phyloP scores from a whole-genome alignment of 2,797 vertebrate genomes.

The Schizothorax lantsangensis region DNA sequence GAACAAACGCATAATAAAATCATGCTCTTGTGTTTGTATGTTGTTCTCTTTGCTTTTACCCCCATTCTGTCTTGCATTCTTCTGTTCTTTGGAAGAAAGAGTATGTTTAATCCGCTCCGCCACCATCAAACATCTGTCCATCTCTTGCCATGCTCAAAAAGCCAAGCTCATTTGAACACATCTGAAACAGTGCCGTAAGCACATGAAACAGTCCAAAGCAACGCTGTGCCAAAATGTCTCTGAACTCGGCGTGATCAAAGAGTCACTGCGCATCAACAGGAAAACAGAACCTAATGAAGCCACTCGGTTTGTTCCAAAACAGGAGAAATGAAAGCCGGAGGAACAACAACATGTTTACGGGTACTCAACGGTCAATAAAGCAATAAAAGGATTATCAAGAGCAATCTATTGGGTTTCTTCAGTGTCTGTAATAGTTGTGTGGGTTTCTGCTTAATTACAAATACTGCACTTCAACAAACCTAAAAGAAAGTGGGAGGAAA shows the following conservation, averaged over 20 bases:
- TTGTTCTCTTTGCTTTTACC: background rate
- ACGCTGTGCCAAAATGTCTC: background rate
- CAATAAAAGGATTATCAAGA: conserved; percentile 16
- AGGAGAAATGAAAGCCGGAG: background rate
- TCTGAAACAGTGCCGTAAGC: background rate
- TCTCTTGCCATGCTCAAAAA: conserved; percentile 1
- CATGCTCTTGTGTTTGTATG: background rate
- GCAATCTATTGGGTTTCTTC: conserved; percentile 7
- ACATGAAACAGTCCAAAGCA: conserved; percentile 18
- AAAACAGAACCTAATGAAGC: conserved; percentile 12
- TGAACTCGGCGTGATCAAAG: conserved; percentile 34
- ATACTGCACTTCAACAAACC: background rate
- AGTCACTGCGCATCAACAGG: background rate
- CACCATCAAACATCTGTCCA: conserved; percentile 17
- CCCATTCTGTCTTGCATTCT: background rate
- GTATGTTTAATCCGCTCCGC: background rate
- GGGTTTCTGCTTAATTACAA: conserved; percentile 4
- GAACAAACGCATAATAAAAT: background rate
- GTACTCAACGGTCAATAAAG: conserved; percentile 18
- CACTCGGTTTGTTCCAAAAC: background rate
- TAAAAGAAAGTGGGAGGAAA: background rate
- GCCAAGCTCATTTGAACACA: conserved; percentile 13
- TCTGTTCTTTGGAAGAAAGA: background rate
- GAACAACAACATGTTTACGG: conserved; percentile 20
- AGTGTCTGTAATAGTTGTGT: background rate